Evolutionary conservation across 2,888 invertebrate species (phyloP).

Genomic region (Lamellibrachia satsuma): DNA sequence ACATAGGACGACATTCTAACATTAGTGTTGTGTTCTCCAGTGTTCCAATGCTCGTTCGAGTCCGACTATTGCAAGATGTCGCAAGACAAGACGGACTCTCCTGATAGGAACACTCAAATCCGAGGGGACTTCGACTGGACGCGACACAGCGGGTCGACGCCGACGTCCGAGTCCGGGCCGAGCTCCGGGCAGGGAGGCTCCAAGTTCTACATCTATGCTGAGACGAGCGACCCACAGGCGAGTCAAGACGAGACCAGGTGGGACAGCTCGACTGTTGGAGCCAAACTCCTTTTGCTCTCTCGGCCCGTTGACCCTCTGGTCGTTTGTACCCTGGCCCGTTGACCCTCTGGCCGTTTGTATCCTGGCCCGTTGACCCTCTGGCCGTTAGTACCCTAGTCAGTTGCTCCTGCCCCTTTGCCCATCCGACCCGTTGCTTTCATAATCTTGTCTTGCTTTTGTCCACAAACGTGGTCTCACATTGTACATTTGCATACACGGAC

Average conservation of each 20-base stretch:
- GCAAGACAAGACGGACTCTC: conserved; percentile 20
- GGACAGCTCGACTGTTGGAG: not conserved
- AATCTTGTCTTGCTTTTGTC: too few species aligned
- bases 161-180: not conserved
- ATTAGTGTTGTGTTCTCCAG: not conserved
- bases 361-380: too few species aligned
- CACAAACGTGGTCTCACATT: too few species aligned
- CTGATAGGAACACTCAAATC: not conserved
- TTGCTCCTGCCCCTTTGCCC: too few species aligned
- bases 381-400: too few species aligned
- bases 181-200: not conserved
- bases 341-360: too few species aligned
- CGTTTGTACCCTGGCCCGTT: too few species aligned
- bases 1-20: not conserved
- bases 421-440: too few species aligned
- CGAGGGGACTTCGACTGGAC: conserved; percentile 7
- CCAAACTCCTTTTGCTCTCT: too few species aligned
- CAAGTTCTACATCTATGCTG: conserved; percentile 19
- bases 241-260: not conserved
- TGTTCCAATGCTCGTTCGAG: not conserved
- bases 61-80: not conserved
- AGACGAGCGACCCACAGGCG: conserved; percentile 21
- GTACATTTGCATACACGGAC: too few species aligned
- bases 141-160: not conserved
- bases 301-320: too few species aligned